A percentile compares a stretch with the other conserved stretches of the same genome.
Conservation (phyloP, 2,888 invertebrate species). For the Stenoptilia bipunctidactyla region DNA sequence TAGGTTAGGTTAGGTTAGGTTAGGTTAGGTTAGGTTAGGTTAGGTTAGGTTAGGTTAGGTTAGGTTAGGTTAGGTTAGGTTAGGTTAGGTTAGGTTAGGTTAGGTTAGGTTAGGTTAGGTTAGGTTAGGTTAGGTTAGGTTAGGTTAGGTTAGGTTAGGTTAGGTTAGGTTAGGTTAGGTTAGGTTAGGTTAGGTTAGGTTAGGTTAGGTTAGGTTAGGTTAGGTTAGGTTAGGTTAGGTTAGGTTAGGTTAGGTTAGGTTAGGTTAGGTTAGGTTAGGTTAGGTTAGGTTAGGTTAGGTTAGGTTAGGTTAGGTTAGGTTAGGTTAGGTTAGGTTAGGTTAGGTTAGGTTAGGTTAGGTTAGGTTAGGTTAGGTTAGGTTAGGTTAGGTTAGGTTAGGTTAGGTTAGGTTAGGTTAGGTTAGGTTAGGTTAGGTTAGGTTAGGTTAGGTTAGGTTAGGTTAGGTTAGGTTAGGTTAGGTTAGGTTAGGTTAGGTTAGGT, state of each 20-base stretch:
- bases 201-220: conserved; percentile 6
- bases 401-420: conserved; percentile 12
- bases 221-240: conserved; percentile 5
- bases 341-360: conserved; percentile 3
- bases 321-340: conserved; percentile 4
- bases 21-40: conserved; percentile 2
- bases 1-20: conserved; percentile 3
- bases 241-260: conserved; percentile 6
- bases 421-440: conserved; percentile 13
- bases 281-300: conserved; percentile 5
- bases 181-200: conserved; percentile 7
- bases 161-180: conserved; percentile 4
- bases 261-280: conserved; percentile 5
- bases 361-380: conserved; percentile 5
- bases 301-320: conserved; percentile 5
- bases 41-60: conserved; percentile 15
- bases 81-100: conserved; percentile 17
- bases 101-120: conserved; percentile 19
- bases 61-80: conserved; percentile 16
- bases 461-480: conserved; percentile 11
- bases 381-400: conserved; percentile 9
- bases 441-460: conserved; percentile 13
- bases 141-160: conserved; percentile 17
- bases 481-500: conserved; percentile 6
- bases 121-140: conserved; percentile 18